These are phyloP conservation scores for Sitophilus oryzae DNA, from an alignment of 1,140 invertebrate genomes.

Conservation along the genomic window DNA sequence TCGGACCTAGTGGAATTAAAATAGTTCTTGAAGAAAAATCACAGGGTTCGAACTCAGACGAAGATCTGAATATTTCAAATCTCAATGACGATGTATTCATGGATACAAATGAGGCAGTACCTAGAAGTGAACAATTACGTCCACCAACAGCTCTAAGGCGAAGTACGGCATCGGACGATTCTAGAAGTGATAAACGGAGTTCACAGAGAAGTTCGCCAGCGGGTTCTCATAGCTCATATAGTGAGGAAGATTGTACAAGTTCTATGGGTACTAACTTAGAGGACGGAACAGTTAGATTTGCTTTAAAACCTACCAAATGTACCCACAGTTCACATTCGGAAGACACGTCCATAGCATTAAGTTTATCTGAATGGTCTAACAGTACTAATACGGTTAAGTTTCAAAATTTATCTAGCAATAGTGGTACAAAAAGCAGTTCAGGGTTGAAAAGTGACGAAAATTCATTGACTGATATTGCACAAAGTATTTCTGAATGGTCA, in stretches of 20 bases:
- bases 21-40: slow-evolving; percentile 48
- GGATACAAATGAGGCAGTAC: slow-evolving; percentile 28
- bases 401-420: slow-evolving; percentile 63
- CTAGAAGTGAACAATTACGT: slow-evolving; percentile 35
- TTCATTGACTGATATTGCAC: slow-evolving; percentile 51
- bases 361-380: slow-evolving; percentile 78
- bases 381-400: slow-evolving; percentile 72
- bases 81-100: slow-evolving; percentile 61
- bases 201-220: slow-evolving; percentile 44
- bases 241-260: slow-evolving; percentile 55
- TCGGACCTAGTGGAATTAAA: slow-evolving; percentile 39
- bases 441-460: slow-evolving; percentile 53
- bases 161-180: slow-evolving; percentile 43
- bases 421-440: slow-evolving; percentile 56
- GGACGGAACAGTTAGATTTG: slow-evolving; percentile 72
- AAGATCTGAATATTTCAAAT: slow-evolving; percentile 52
- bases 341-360: slow-evolving; percentile 75
- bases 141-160: slow-evolving; percentile 39
- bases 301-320: slow-evolving; percentile 67
- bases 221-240: slow-evolving; percentile 59
- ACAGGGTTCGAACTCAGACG: slow-evolving; percentile 55
- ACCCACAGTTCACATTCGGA: slow-evolving; percentile 73
- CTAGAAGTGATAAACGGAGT: slow-evolving; percentile 35
- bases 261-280: slow-evolving; percentile 61
- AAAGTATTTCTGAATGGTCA: slow-evolving; percentile 55